Evolutionary conservation across 2,113 vertebrate genomes (phyloP).

Genomic region (Theristicus caerulescens): DNA sequence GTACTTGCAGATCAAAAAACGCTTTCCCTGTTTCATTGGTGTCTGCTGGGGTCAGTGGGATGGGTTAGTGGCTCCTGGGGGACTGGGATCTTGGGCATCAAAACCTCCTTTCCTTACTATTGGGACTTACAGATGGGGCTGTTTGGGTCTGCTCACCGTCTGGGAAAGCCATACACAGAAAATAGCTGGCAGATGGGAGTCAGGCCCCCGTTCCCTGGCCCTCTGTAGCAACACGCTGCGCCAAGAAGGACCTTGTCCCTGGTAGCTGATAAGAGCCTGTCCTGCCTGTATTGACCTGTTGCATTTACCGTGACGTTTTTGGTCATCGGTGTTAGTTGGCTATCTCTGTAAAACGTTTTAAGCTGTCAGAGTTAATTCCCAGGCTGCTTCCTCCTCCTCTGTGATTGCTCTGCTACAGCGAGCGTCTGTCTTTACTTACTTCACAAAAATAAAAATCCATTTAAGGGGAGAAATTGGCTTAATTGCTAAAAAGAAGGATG

Average conservation of each 20-base stretch:
- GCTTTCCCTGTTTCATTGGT: neutral
- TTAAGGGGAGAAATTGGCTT: slow-evolving; percentile 11
- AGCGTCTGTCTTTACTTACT: neutral
- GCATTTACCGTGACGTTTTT: fast-evolving
- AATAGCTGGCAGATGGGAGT: neutral
- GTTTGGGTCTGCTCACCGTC: neutral
- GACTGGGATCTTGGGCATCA: neutral
- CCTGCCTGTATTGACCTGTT: neutral
- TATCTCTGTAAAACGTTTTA: neutral
- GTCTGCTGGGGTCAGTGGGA: fast-evolving
- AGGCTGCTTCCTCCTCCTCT: neutral
- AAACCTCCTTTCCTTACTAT: fast-evolving
- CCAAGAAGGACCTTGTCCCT: neutral
- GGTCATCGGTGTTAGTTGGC: neutral
- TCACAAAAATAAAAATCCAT: neutral
- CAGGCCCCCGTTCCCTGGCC: neutral
- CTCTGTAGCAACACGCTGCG: neutral
- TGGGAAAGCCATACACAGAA: neutral
- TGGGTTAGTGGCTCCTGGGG: neutral
- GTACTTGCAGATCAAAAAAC: neutral
- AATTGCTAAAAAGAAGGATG: slow-evolving; percentile 12
- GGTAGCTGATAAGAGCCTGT: neutral
- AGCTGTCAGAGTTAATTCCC: neutral
- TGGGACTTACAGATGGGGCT: neutral
- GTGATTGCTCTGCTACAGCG: neutral